phyloP scores from a whole-genome alignment of 2,797 vertebrate genomes.

The Vireo griseus region DNA sequence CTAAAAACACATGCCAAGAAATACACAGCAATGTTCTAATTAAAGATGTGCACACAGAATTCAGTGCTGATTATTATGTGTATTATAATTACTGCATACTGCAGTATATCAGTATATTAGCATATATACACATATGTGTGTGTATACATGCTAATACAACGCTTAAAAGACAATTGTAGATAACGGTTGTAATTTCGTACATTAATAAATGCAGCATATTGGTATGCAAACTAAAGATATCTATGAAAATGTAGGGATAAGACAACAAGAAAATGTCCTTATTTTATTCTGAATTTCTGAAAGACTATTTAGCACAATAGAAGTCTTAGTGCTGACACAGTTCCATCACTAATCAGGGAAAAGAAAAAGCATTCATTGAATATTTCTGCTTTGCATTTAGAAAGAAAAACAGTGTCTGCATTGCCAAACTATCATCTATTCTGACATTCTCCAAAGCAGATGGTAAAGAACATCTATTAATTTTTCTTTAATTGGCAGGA shows the following conservation, averaged over 20 bases:
- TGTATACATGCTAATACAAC: neutral
- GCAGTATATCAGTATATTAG: neutral
- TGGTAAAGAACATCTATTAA: neutral
- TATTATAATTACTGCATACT: neutral
- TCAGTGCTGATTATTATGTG: neutral
- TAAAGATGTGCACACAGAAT: neutral
- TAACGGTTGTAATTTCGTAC: neutral
- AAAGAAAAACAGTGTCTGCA: neutral
- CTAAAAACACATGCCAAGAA: neutral
- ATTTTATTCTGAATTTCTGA: neutral
- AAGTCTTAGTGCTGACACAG: neutral
- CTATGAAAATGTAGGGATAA: neutral
- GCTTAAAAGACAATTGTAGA: neutral
- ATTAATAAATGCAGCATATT: neutral
- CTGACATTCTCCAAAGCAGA: neutral
- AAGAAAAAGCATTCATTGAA: neutral
- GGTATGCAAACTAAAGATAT: neutral
- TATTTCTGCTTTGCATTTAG: conserved; percentile 7
- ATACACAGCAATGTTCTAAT: neutral
- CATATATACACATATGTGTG: neutral
- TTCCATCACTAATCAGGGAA: neutral
- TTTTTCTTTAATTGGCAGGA: neutral
- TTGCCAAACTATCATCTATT: neutral
- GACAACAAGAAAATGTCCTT: neutral
- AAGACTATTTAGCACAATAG: neutral